Conservation (phyloP, 2,113 vertebrate genomes). For the Heptranchias perlo region DNA sequence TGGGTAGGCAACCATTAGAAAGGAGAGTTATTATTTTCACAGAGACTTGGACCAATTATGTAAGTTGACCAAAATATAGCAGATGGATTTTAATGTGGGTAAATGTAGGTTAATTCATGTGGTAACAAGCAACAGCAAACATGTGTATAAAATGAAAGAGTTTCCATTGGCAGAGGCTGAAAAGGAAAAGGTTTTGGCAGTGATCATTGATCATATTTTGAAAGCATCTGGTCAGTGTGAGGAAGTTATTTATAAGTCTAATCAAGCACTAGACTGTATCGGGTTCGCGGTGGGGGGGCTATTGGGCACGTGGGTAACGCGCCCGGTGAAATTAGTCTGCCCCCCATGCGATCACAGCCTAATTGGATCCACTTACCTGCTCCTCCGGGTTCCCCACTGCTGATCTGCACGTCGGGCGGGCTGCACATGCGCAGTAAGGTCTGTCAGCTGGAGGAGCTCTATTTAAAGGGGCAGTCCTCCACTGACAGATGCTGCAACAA, state of each 20-base stretch:
- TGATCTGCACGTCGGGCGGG: no score
- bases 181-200: background rate
- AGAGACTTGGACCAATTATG: background rate
- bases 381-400: no score
- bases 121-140: background rate
- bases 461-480: no score
- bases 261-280: background rate
- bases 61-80: background rate
- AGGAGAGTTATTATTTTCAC: background rate
- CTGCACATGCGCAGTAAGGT: no score
- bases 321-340: no score
- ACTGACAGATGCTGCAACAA: no score
- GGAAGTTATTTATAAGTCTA: background rate
- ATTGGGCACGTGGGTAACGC: no score
- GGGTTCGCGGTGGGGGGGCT: no score
- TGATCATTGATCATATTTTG: background rate
- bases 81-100: background rate
- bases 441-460: no score
- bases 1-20: background rate
- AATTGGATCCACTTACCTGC: no score
- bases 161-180: background rate
- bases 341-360: no score
- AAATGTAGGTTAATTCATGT: background rate
- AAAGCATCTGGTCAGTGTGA: background rate
- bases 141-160: background rate